Percentiles rank a stretch among this genome's conserved stretches.
Evolutionary conservation across 2,797 vertebrate genomes (phyloP).

Genomic region (Bucorvus abyssinicus): DNA sequence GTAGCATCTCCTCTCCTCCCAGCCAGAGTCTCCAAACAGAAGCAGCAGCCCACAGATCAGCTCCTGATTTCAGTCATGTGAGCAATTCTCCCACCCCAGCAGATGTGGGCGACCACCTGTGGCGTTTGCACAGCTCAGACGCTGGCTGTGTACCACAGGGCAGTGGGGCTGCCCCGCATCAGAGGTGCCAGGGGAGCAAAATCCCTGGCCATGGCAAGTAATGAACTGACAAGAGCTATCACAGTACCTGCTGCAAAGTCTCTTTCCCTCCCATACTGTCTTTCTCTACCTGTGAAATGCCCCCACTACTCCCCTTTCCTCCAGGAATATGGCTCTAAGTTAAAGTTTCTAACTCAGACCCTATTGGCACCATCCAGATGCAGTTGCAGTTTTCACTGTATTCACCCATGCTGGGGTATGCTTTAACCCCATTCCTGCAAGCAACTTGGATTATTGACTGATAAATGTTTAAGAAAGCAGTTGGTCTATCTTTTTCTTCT

Average conservation of each 20-base stretch:
- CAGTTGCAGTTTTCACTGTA: neutral
- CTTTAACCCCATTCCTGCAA: neutral
- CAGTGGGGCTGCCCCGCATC: neutral
- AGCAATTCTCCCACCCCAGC: neutral
- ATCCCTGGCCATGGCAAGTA: neutral
- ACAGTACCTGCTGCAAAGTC: neutral
- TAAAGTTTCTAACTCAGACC: neutral
- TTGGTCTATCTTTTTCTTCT: neutral
- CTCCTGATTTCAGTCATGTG: conserved; percentile 21
- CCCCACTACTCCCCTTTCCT: neutral
- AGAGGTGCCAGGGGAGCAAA: neutral
- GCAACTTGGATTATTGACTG: neutral
- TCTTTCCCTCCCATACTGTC: neutral
- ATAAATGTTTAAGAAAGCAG: neutral
- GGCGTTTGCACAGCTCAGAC: neutral
- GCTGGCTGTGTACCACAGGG: neutral
- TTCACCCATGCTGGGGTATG: neutral
- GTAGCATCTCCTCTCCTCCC: conserved; percentile 37
- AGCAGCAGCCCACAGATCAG: conserved; percentile 38
- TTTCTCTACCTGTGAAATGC: neutral
- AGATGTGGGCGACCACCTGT: neutral
- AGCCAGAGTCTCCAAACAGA: conserved; percentile 33
- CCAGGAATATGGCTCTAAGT: neutral
- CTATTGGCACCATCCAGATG: neutral
- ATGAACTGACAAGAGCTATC: neutral